phyloP scores from a whole-genome alignment of 2,113 vertebrate species.

The Nanorana parkeri region DNA sequence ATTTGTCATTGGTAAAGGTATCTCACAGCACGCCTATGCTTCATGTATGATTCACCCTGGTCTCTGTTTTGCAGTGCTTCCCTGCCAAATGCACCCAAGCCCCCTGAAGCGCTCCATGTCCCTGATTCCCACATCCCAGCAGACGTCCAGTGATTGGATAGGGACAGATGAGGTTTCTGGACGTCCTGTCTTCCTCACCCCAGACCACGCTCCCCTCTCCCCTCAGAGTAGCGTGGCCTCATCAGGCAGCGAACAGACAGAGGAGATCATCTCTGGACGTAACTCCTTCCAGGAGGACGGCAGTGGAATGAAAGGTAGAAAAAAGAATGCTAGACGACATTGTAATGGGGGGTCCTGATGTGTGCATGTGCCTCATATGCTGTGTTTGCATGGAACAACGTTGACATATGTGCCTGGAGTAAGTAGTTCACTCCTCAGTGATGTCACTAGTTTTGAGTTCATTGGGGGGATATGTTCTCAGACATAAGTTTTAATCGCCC shows the following conservation, averaged over 20 bases:
- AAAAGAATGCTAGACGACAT: no score
- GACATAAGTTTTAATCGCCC: no score
- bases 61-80: constrained; percentile 67
- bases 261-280: constrained; percentile 82
- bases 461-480: no score
- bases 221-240: constrained; percentile 94
- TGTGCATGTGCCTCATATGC: no score
- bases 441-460: no score
- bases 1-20: no score
- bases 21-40: no score
- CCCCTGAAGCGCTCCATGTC: constrained; percentile 88
- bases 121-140: constrained; percentile 80
- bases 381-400: no score
- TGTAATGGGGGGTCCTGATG: no score
- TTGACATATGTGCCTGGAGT: no score
- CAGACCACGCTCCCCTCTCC: constrained; percentile 91
- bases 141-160: constrained; percentile 84
- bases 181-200: constrained; percentile 75
- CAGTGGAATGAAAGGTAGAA: constrained; percentile 92
- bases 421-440: no score
- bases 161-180: constrained; percentile 80
- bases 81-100: constrained; percentile 86
- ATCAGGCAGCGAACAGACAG: constrained; percentile 93
- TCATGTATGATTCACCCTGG: neutral
- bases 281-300: constrained; percentile 94